Evolutionary conservation across 2,797 vertebrate species (phyloP).

Genomic region (Peromyscus aztecus): DNA sequence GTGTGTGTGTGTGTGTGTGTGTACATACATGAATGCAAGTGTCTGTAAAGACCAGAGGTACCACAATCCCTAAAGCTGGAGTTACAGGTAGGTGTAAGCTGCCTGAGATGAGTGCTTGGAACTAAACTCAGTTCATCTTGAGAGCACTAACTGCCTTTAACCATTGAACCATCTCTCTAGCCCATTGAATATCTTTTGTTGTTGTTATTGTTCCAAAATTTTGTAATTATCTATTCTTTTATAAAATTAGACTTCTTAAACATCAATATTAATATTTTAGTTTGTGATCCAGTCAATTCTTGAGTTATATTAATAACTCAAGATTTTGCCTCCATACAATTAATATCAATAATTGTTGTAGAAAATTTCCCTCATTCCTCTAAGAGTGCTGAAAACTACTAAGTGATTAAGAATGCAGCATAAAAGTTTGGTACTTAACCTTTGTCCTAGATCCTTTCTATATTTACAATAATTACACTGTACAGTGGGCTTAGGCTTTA

Average conservation of each 20-base stretch:
- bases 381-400: slow-evolving; percentile 17
- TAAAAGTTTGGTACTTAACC: background rate
- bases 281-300: background rate
- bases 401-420: background rate
- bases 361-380: background rate
- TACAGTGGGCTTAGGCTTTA: background rate
- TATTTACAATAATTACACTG: slow-evolving; percentile 39
- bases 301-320: background rate
- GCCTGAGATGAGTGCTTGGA: background rate
- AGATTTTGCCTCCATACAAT: background rate
- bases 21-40: background rate
- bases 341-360: background rate
- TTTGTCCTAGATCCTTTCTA: background rate
- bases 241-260: slow-evolving; percentile 37
- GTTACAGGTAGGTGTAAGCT: background rate
- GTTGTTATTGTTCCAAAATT: background rate
- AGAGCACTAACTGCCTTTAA: background rate
- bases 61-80: background rate
- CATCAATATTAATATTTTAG: slow-evolving; percentile 46
- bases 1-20: background rate
- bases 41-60: background rate
- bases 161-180: background rate
- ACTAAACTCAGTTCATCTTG: background rate
- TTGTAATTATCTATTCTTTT: background rate
- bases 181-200: background rate